Evolutionary conservation across 2,797 vertebrate genomes (phyloP).

Genomic region (Neosilurus mollespiculum): DNA sequence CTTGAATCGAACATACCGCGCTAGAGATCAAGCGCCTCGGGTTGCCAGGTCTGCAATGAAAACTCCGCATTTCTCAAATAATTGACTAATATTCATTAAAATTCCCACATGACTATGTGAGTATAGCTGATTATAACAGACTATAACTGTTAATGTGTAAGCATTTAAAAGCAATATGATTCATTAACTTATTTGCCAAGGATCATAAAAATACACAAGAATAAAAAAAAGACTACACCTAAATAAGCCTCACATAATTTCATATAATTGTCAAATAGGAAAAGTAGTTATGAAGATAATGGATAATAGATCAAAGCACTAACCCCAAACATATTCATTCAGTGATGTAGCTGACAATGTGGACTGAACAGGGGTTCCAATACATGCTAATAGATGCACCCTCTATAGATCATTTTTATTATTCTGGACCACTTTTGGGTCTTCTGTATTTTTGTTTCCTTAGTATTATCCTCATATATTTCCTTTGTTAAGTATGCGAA

Average conservation of each 20-base stretch:
- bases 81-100: neutral
- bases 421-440: neutral
- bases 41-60: neutral
- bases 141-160: neutral
- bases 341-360: neutral
- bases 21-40: neutral
- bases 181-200: neutral
- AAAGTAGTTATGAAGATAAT: neutral
- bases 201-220: neutral
- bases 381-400: neutral
- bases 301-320: neutral
- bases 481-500: neutral
- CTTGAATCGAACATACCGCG: neutral
- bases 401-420: neutral
- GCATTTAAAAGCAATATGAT: neutral
- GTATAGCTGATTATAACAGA: neutral
- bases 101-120: neutral
- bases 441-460: neutral
- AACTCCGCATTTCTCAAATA: neutral
- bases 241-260: neutral
- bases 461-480: neutral
- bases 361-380: neutral
- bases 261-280: neutral
- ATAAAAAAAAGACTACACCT: no score
- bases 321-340: neutral